These are phyloP conservation scores for Grapholita molesta DNA, from an alignment of 1,140 invertebrate genomes.

Conservation along the genomic window DNA sequence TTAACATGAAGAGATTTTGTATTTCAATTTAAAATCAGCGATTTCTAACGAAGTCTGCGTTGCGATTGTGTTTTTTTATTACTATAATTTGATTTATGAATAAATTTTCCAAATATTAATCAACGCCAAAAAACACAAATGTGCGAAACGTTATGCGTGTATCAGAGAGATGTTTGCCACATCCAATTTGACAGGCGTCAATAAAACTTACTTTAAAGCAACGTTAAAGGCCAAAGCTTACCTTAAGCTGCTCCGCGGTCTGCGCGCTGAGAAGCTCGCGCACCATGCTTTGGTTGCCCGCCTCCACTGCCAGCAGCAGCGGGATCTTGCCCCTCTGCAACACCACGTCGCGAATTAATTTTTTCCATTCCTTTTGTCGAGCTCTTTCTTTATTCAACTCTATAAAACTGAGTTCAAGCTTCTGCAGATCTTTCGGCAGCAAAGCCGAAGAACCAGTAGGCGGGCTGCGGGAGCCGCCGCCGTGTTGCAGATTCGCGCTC, in stretches of 20 bases:
- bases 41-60: too few relatives aligned
- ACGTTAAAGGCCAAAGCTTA: too few relatives aligned
- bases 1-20: too few relatives aligned
- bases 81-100: background rate
- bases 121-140: background rate
- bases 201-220: too few relatives aligned
- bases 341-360: constrained; percentile 76
- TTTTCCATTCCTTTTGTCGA: constrained; percentile 76
- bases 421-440: constrained; percentile 61
- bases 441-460: constrained; percentile 38
- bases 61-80: too few relatives aligned
- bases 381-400: constrained; percentile 78
- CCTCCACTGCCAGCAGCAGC: constrained; percentile 93
- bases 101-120: background rate
- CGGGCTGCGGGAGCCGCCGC: constrained; percentile 46
- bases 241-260: constrained; percentile 88
- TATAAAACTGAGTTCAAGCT: constrained; percentile 74
- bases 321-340: constrained; percentile 95
- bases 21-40: too few relatives aligned
- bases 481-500: constrained; percentile 48
- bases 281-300: constrained; percentile 95
- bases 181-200: background rate
- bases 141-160: too few relatives aligned
- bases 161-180: background rate
- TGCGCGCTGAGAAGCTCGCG: constrained; percentile 92